A percentile compares a stretch with the other conserved stretches of the same genome.
These are phyloP conservation scores for Lepeophtheirus nordmannii DNA, from an alignment of 2,888 invertebrate genomes.

Conservation along the genomic window DNA sequence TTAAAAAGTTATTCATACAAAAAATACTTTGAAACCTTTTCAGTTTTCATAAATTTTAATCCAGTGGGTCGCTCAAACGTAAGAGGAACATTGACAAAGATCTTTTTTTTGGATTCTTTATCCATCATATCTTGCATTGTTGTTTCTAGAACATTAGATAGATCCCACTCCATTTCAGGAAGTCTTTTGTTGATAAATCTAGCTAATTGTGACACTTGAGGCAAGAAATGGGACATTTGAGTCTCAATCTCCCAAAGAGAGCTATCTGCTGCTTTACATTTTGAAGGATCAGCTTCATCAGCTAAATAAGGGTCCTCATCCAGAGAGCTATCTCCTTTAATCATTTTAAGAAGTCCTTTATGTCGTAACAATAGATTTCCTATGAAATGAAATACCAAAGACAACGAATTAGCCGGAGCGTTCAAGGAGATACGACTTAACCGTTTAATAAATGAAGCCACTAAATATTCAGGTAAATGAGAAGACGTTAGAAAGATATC, in stretches of 20 bases:
- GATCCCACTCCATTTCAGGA: constrained; percentile 51
- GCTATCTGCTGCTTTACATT: constrained; percentile 66
- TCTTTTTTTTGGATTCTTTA: constrained; percentile 55
- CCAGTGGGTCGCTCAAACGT: constrained; percentile 52
- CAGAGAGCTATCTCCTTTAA: constrained; percentile 33
- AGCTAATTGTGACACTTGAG: constrained; percentile 55
- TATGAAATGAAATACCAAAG: constrained; percentile 61
- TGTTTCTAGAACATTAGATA: constrained; percentile 48
- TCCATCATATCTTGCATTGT: constrained; percentile 56
- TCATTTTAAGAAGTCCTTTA: constrained; percentile 47
- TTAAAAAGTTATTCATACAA: no score
- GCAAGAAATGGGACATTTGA: constrained; percentile 54
- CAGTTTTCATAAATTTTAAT: constrained; percentile 25
- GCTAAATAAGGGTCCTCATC: constrained; percentile 63
- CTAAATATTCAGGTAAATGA: constrained; percentile 73
- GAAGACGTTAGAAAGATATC: constrained; percentile 84
- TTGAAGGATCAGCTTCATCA: constrained; percentile 59
- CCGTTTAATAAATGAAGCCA: constrained; percentile 83
- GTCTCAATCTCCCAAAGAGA: constrained; percentile 82
- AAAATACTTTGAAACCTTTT: constrained; percentile 1
- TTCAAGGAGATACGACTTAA: constrained; percentile 64
- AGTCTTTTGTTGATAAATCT: constrained; percentile 50
- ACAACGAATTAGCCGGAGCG: constrained; percentile 62
- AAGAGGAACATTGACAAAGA: constrained; percentile 51
- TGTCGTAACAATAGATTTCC: constrained; percentile 68